These are phyloP conservation scores for Molothrus aeneus DNA, from an alignment of 2,797 vertebrate genomes.

Conservation along the genomic window DNA sequence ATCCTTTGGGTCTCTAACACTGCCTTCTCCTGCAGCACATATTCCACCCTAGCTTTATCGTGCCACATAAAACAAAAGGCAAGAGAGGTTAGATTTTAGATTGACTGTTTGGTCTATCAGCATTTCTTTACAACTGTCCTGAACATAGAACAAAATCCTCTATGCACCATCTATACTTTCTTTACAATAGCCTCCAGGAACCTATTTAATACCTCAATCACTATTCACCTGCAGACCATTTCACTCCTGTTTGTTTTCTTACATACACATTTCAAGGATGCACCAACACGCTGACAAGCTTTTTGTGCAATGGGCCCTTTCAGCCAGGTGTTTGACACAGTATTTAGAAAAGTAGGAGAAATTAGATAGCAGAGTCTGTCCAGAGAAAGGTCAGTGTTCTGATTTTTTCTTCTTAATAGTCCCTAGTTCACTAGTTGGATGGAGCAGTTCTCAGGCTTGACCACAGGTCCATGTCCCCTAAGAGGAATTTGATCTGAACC, in stretches of 20 bases:
- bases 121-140: neutral
- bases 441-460: neutral
- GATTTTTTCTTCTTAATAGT: neutral
- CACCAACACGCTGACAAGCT: neutral
- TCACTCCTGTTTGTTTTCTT: neutral
- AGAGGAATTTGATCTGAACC: neutral
- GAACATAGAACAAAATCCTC: neutral
- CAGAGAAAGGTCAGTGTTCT: neutral
- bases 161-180: neutral
- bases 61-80: neutral
- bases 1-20: neutral
- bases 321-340: neutral
- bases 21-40: neutral
- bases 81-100: neutral
- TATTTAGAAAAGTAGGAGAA: neutral
- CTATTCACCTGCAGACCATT: neutral
- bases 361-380: neutral
- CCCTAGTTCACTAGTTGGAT: neutral
- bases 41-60: neutral
- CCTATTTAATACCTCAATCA: neutral
- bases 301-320: neutral
- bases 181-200: neutral
- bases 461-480: neutral
- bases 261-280: neutral
- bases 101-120: neutral